phyloP scores from a whole-genome alignment of 1,140 invertebrate species.

The Drosophila novamexicana region DNA sequence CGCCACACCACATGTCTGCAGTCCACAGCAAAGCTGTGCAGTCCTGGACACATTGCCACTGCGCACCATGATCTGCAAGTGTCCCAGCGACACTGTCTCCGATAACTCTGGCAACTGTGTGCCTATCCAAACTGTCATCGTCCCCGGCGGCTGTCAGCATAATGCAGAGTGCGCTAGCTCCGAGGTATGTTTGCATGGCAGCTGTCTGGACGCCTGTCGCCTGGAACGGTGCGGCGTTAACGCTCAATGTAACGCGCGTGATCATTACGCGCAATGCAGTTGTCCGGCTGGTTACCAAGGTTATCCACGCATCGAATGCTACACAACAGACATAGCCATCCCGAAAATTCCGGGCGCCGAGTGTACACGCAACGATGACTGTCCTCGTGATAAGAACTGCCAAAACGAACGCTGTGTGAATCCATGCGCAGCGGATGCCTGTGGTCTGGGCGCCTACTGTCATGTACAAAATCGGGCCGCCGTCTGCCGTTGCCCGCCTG shows the following conservation, averaged over 20 bases:
- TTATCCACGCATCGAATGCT: constrained; percentile 93
- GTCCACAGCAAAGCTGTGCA: constrained; percentile 90
- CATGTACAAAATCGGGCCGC: constrained; percentile 90
- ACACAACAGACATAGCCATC: constrained; percentile 81
- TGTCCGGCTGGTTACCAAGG: constrained; percentile 92
- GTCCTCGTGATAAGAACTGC: constrained; percentile 89
- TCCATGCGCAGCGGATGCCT: constrained; percentile 89
- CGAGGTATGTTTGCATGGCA: constrained; percentile 90
- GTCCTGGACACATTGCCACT: constrained; percentile 91
- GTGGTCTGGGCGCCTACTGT: constrained; percentile 91
- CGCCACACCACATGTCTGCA: constrained; percentile 88
- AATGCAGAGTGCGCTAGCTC: constrained; percentile 90
- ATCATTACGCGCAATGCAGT: constrained; percentile 91
- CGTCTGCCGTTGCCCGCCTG: constrained; percentile 91
- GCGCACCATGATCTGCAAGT: constrained; percentile 92
- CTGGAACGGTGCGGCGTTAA: constrained; percentile 92
- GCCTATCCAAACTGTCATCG: constrained; percentile 84
- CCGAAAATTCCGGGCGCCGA: constrained; percentile 86
- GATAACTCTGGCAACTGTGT: constrained; percentile 88
- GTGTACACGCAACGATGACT: constrained; percentile 91
- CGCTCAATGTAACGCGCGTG: constrained; percentile 91
- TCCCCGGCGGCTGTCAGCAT: constrained; percentile 85
- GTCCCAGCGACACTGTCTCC: constrained; percentile 89
- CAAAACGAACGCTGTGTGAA: constrained; percentile 91
- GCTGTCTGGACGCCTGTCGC: constrained; percentile 92